Conservation (phyloP, 1,140 invertebrate genomes). For the Tetraneura akinire region DNA sequence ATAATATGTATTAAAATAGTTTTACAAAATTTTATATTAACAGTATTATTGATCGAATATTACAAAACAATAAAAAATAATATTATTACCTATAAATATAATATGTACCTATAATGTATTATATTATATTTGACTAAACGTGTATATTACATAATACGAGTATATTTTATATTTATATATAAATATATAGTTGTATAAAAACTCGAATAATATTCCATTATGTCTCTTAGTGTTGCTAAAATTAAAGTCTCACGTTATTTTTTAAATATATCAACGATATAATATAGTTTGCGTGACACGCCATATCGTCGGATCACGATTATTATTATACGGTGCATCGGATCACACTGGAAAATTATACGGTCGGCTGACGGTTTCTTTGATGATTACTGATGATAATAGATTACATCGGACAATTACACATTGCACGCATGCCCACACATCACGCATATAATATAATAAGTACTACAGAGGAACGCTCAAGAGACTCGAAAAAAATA, state of each 20-base stretch:
- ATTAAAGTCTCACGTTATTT: not conserved
- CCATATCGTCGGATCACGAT: slow-evolving; percentile 10
- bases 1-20: too few relatives aligned
- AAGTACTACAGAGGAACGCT: not conserved
- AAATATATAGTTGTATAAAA: not conserved
- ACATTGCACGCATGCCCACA: slow-evolving; percentile 39
- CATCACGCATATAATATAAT: not conserved
- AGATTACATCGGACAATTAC: slow-evolving; percentile 39
- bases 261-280: not conserved
- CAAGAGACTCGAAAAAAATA: not conserved
- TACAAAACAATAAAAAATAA: too few relatives aligned
- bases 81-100: too few relatives aligned
- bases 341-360: slow-evolving; percentile 45
- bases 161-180: too few relatives aligned
- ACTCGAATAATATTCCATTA: not conserved
- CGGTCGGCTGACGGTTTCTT: slow-evolving; percentile 13
- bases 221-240: not conserved
- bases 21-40: too few relatives aligned
- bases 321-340: slow-evolving; percentile 15
- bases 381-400: slow-evolving; percentile 31
- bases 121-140: too few relatives aligned
- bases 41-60: too few relatives aligned
- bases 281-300: slow-evolving; percentile 32
- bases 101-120: too few relatives aligned
- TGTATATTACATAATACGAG: too few relatives aligned